Conservation (phyloP, 2,888 invertebrate species). For the Agriotes lineatus region DNA sequence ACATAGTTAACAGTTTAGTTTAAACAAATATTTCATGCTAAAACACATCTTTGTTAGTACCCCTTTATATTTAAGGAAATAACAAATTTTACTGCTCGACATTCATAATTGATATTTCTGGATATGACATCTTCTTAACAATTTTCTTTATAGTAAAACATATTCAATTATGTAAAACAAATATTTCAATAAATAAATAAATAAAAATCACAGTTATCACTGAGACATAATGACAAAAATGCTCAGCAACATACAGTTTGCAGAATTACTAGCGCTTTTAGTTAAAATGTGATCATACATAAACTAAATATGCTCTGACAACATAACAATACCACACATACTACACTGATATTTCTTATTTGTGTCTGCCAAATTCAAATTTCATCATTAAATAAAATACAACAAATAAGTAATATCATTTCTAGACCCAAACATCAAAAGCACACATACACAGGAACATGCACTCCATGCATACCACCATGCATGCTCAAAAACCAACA, state of each 20-base stretch:
- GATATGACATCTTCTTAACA: too few relatives aligned
- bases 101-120: too few relatives aligned
- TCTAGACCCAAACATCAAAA: conserved; percentile 37
- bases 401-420: conserved; percentile 45
- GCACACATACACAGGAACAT: conserved; percentile 4
- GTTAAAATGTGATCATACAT: not conserved
- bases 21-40: conserved; percentile 17
- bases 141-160: not conserved
- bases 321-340: not conserved
- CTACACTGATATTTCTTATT: conserved; percentile 37
- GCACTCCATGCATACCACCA: conserved; percentile 22
- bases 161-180: not conserved
- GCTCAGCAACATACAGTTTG: too few relatives aligned
- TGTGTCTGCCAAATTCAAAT: conserved; percentile 36
- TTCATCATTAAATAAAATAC: conserved; percentile 39
- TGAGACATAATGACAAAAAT: too few relatives aligned
- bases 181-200: not conserved
- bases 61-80: not conserved
- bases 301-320: not conserved
- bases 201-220: not conserved
- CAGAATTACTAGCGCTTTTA: too few relatives aligned
- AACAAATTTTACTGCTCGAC: too few relatives aligned
- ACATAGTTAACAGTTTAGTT: not conserved
- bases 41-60: conserved; percentile 16
- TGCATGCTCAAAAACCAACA: conserved; percentile 24